Evolutionary conservation across 1,140 invertebrate genomes (phyloP), one percentile per base, ranked within the genome.

Genomic region (Temnothorax nylanderi): DNA sequence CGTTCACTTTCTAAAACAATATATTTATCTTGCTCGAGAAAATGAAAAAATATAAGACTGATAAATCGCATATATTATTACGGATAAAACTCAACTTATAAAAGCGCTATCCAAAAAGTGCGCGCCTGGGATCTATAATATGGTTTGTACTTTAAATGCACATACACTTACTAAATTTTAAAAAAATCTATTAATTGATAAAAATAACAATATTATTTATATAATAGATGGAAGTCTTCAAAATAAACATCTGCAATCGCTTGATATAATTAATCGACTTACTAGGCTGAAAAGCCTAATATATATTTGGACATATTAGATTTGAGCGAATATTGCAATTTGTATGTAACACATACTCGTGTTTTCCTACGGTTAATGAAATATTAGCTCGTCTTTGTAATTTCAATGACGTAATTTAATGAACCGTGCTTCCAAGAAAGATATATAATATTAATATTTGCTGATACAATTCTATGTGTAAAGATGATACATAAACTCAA

Each of bases 31-130:
- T 3, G 11, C 7, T n/a, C 47, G 34, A 54, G 11, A 80, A 13
- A 67, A 78, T 78, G 3, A 13, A 80, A 54, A 80, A 54, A 78
- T 13, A 54, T 26, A 80, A 80, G 62, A 80, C 76, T 80, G 60
- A 80, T 80, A 54, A 80, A 67, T 67, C n/a, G 18, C 16, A 76
- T 62, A 41, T 44, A 34, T 44, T 58, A 37, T 49, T 4, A 76
- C 18, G 13, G 8, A 44, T 41, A 32, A 8, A 58, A 21, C 1
- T 6, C 7, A 7, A 44, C n/a, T 76, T 4, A 16, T 34, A 34
- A 37, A 64, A 2, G 7, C 8, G 8, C 10, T 2, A 49, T 26
- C 5, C 5, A 8, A 21, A 37, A 56, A 74, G 8, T 71, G 13
- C 26, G 21, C 8, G 7, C 47, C 18, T 41, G n/a, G 18, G 2